Base-by-base conservation (phyloP, 1,140 invertebrate genomes). In the Calosoma granatense region DNA sequence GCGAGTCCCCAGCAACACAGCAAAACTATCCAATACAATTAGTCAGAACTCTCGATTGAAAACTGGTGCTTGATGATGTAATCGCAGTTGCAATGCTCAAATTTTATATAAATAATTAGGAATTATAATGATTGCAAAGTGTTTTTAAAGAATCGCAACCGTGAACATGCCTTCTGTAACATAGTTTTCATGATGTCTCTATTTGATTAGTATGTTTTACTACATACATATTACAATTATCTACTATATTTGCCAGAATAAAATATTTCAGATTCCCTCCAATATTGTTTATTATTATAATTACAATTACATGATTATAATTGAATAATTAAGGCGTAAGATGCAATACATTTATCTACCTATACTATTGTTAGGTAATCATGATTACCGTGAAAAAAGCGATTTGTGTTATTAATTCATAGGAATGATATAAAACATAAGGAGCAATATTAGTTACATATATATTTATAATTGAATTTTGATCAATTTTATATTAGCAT, bases 391-490 rank as follows among this genome's bases (percentile, higher is more conserved):
- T 30, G 26, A 47, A 47, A 47, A 4, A 47, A 47, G 41, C 41
- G 41, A 47, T 47, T 47, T 47, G 41, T 47, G 41, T 47, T 47
- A 47, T 47, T 47, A 47, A 9, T 47, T 47, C 41, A 47, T 47
- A 47, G 15, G 41, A 11, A 12, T 30, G 26, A 30, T 30, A 30
- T 30, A 14, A 47, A 12, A 17, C 41, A 9, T 47, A 12, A 47
- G 41, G n/a, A 47, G 41, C 41, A 47, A 47, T 47, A 47, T 47
- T 47, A 47, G 41, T 47, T 47, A 11, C 15, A 47, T 47, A 47
- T 47, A 47, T 47, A 47, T 47, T 12, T 47, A 47, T 47, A 47
- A 12, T 12, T 47, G 17, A 12, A 47, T 47, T 12, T 47, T 12
- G 9, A 47, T 47, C 9, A 12, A 47, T 47, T 12, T 47, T 47